These are phyloP conservation scores for Lamellibrachia luymesi DNA, from an alignment of 1,140 invertebrate genomes.

Conservation along the genomic window DNA sequence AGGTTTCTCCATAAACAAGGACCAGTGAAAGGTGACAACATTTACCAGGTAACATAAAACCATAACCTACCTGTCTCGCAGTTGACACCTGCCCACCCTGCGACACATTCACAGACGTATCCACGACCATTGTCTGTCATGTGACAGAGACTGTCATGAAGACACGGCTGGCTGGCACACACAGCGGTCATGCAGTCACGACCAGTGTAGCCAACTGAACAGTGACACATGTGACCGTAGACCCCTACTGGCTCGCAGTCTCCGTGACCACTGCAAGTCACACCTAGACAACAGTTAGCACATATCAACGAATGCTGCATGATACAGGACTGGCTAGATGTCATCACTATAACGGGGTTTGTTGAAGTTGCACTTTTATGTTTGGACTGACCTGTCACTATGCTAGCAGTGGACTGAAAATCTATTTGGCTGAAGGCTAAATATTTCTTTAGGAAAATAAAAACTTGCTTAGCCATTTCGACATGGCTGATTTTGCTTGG, in stretches of 20 bases:
- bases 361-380: too few relatives aligned
- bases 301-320: neutral
- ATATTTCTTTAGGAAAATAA: too few relatives aligned
- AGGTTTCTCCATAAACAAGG: neutral
- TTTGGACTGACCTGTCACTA: too few relatives aligned
- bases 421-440: too few relatives aligned
- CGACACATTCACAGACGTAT: slow-evolving; percentile 6
- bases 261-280: slow-evolving; percentile 9
- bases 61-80: neutral
- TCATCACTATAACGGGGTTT: too few relatives aligned
- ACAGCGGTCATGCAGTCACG: neutral
- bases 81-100: neutral
- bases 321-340: too few relatives aligned
- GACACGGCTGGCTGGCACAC: slow-evolving; percentile 4
- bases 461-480: too few relatives aligned
- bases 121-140: slow-evolving; percentile 8
- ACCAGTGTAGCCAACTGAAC: slow-evolving; percentile 8
- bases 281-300: neutral
- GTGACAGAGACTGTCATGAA: slow-evolving; percentile 6
- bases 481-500: too few relatives aligned
- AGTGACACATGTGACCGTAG: slow-evolving; percentile 13
- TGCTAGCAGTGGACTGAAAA: too few relatives aligned
- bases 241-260: neutral
- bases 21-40: neutral
- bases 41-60: neutral